phyloP scores from a whole-genome alignment of 1,140 invertebrate species.

The Nasonia vitripennis region DNA sequence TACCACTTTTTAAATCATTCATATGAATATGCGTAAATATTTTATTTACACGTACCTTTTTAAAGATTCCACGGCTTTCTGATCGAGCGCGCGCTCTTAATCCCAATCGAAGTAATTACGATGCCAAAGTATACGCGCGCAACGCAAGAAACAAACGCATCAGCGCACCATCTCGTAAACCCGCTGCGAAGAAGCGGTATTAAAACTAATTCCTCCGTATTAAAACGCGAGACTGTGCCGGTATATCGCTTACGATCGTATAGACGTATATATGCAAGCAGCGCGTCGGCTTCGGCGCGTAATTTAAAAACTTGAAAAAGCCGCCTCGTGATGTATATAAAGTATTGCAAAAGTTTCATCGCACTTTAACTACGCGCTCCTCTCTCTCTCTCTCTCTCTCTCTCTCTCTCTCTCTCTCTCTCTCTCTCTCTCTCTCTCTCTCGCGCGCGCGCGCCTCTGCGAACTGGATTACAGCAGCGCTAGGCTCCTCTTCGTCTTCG shows the following conservation, averaged over 20 bases:
- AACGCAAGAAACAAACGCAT: no score
- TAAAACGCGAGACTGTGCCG: neutral
- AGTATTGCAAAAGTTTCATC: slow-evolving; percentile 18
- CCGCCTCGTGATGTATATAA: neutral
- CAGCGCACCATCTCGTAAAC: no score
- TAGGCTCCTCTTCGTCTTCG: neutral
- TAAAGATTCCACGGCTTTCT: no score
- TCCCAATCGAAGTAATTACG: no score
- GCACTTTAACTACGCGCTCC: neutral
- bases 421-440: no score
- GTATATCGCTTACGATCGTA: neutral
- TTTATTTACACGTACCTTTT: no score
- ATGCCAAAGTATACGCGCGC: no score
- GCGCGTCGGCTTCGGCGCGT: neutral
- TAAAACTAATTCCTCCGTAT: neutral
- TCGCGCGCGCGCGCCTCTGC: neutral
- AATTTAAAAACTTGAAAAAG: slow-evolving; percentile 14
- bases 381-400: no score
- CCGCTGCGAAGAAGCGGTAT: neutral
- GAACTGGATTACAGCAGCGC: neutral
- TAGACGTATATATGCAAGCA: neutral
- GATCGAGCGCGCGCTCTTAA: no score
- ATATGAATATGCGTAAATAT: no score
- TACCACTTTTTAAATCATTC: no score
- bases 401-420: no score